Base-by-base conservation (phyloP, 2,888 invertebrate species). In the Drosophila multiciliata region DNA sequence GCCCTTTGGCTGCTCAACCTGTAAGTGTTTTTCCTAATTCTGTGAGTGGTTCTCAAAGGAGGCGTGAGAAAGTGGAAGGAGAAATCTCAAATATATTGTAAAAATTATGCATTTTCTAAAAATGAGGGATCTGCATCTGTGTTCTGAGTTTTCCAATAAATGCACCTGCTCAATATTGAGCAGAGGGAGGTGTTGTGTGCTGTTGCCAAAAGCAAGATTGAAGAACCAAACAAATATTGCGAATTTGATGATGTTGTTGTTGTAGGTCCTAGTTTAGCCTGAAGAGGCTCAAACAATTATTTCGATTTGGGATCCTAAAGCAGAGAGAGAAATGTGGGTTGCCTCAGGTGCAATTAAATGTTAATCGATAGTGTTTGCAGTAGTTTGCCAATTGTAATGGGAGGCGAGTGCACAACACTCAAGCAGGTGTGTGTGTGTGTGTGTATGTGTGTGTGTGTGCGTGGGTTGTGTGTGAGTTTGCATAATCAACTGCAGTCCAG, bases 351-450 rank as follows among this genome's bases (percentile, higher is more conserved):
- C 75, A 85, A 88, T 88, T 82, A 80, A 85, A 90, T 76, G 78
- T 85, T 86, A 89, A 86, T 89, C 88, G 88, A 89, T 85, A 78
- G 87, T 73, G 80, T 77, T 77, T 74, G 71, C 50, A 71, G 58
- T 61, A 32, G 58, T 57, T 70, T 53, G 60, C 64, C 61, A 50
- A n/a, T 29, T 36, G 66, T 26, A 48, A n/a, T 38, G 32, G 49
- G 33, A 58, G 32, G 58, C 38, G 68, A 59, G 26, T 61, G 60
- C 36, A 45, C 32, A 38, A 29, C 62, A 53, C 33, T 32, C 54
- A 29, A 38, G 23, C 20, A 20, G n/a, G 58, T 29, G 17, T 42
- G 53, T 66, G 23, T 32, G 64, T 52, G 69, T 17, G 53, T 17
- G 42, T 49, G 61, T 12, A 53, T 32, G 53, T 17, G 42, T 49